Evolutionary conservation across 2,797 vertebrate genomes (phyloP), one percentile per base, ranked within the genome.

Genomic region (Lerista edwardsae): DNA sequence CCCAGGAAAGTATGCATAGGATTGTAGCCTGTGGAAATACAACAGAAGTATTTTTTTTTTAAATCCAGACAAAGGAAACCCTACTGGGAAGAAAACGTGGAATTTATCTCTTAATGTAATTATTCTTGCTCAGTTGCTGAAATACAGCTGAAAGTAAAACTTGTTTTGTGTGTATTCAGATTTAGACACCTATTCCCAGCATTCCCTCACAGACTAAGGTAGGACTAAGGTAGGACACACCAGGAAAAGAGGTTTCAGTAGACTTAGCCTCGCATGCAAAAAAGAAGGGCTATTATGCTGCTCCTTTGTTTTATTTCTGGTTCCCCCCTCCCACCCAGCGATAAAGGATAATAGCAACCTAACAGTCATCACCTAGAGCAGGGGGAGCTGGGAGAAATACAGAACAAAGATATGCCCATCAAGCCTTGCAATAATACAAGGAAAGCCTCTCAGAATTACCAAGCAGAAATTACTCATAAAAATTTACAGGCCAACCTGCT

Each of bases 401-500:
- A 61, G 36, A 78, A 73, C 17, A 57, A 25, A 57, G 51, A 12
- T 0, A 1, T 21, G 68, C 1, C 27, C 1, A 75, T 55, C 69
- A 31, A 61, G 6, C 19, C 59, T 36, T 62, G 31, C 25, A 23
- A 39, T 75, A 80, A 75, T 75, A 34, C 14, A 90, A 59, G 23
- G 55, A 39, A 0, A 7, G 23, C n/a, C 31, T 31, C 27, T 36
- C n/a, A 7, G 73, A 71, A 87, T 73, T 3, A 1, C n/a, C n/a
- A 17, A 25, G 9, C 36, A 88, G 79, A 83, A 92, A 82, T 34
- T 1, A 0, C 73, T 71, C 86, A 57, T 5, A 29, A 73, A 80
- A 76, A n/a, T 23, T 0, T 75, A 81, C 2, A 1, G 55, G 23
- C 73, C 68, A 68, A 59, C 59, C 74, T 1, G 0, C 34, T 61